Evolutionary conservation across 2,113 vertebrate genomes (phyloP).

Genomic region (Leiothrix lutea): DNA sequence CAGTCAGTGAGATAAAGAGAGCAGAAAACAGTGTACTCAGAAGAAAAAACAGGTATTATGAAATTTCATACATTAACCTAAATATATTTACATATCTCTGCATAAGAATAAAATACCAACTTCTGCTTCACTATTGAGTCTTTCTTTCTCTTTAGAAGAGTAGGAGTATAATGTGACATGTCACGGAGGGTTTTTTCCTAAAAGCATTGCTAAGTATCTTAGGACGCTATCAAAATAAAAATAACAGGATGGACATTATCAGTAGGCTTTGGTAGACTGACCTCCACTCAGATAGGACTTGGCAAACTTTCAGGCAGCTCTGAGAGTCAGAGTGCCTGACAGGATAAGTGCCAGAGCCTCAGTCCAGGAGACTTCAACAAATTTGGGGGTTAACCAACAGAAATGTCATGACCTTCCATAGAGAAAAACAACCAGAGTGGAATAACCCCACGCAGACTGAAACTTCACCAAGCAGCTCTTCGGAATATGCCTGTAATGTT

Average conservation of each 20-base stretch:
- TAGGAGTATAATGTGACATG: neutral
- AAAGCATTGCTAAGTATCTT: neutral
- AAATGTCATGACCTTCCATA: neutral
- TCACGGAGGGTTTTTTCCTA: neutral
- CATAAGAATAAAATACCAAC: neutral
- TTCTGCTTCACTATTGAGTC: neutral
- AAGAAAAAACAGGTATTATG: neutral
- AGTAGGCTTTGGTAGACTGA: neutral
- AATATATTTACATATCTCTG: neutral
- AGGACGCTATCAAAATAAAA: neutral
- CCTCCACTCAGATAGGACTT: neutral
- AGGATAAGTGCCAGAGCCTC: neutral
- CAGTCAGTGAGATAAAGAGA: neutral
- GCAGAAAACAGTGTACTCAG: neutral
- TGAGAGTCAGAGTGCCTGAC: neutral
- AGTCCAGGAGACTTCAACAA: neutral
- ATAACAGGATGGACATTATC: neutral
- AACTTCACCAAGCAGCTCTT: neutral
- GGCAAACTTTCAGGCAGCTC: neutral
- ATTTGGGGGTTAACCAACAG: neutral
- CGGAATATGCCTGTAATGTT: neutral
- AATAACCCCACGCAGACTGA: neutral
- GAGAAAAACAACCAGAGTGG: neutral
- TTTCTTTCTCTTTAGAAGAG: neutral
- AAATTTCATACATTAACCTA: neutral